Evolutionary conservation across 1,140 invertebrate genomes (phyloP), one percentile per base, ranked within the genome.

Genomic region (Lepidotrigona ventralis): DNA sequence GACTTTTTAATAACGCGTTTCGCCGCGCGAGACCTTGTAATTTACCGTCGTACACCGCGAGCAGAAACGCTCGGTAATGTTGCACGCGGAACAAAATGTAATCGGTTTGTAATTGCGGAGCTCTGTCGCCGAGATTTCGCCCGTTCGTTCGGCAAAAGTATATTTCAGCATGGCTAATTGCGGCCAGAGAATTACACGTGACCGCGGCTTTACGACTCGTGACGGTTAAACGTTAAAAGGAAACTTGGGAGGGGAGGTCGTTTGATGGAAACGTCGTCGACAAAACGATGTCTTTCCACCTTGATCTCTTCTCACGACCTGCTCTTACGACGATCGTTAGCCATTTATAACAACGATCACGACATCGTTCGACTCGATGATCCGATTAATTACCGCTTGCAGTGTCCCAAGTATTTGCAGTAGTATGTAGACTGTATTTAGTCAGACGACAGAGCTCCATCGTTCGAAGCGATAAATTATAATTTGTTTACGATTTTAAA

Each of bases 381-480:
- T 26, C 21, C 26, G 29, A 78, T 54, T 33, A 33, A 66, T 66
- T 33, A 19, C 8, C 14, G n/a, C n/a, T 77, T n/a, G 29, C 53
- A 14, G 54, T n/a, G 33, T 23, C 68, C 26, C 26, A 23, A n/a
- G 26, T 54, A 14, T 12, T 12, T 26, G 19, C 29, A 69, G 53
- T 69, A 56, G 29, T 54, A 79, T 68, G 51, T 54, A 15, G 23
- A 3, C n/a, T 11, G 33, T 51, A 33, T 53, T 74, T 71, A 74
- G 54, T 63, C 21, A 63, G 72, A 71, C 75, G 69, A 82, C 80
- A 80, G 46, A 39, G 71, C 15, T 17, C 2, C 26, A 33, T 60
- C 23, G 23, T 23, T 60, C 19, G 29, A 9, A 86, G 81, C 86
- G 84, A 90, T 88, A 88, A 88, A 88, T 29, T 17, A 15, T 64